Evolutionary conservation across 2,797 vertebrate genomes (phyloP).

Genomic region (Crenichthys baileyi): DNA sequence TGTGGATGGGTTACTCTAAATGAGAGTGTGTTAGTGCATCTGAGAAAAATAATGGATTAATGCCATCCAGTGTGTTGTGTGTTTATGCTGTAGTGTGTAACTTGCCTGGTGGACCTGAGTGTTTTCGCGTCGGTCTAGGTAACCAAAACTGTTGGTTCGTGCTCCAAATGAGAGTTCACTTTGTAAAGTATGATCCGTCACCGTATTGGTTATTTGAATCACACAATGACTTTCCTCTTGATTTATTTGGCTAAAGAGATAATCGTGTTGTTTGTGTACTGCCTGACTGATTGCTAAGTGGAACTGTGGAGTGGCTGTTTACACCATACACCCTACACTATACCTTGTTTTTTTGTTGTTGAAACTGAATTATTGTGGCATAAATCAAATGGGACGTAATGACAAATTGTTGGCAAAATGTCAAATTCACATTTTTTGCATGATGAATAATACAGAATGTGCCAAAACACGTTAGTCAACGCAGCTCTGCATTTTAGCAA

Average conservation of each 20-base stretch:
- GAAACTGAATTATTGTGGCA: slow-evolving; percentile 52
- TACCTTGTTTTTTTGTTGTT: slow-evolving; percentile 20
- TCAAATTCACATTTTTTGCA: slow-evolving; percentile 27
- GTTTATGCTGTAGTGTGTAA: slow-evolving; percentile 23
- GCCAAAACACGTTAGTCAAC: slow-evolving; percentile 16
- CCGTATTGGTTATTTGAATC: slow-evolving; percentile 71
- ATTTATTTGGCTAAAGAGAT: slow-evolving; percentile 66
- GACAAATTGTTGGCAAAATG: slow-evolving; percentile 55
- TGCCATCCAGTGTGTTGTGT: slow-evolving; percentile 42
- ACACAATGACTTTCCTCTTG: slow-evolving; percentile 54
- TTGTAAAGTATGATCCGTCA: slow-evolving; percentile 70
- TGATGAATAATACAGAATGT: slow-evolving; percentile 31
- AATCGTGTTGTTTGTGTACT: slow-evolving; percentile 59
- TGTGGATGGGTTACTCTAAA: slow-evolving; percentile 62
- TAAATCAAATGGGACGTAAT: slow-evolving; percentile 55
- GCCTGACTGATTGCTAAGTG: slow-evolving; percentile 60
- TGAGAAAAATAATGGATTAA: slow-evolving; percentile 48
- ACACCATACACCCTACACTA: slow-evolving; percentile 19
- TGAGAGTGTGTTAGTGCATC: slow-evolving; percentile 28
- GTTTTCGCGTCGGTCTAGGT: slow-evolving; percentile 23
- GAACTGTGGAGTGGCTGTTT: slow-evolving; percentile 37
- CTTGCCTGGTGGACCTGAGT: background rate
- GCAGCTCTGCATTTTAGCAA: background rate
- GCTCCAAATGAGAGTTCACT: slow-evolving; percentile 57
- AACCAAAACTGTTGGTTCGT: slow-evolving; percentile 20